Evolutionary conservation across 2,888 invertebrate genomes (phyloP).

Genomic region (Cantharis lateralis): DNA sequence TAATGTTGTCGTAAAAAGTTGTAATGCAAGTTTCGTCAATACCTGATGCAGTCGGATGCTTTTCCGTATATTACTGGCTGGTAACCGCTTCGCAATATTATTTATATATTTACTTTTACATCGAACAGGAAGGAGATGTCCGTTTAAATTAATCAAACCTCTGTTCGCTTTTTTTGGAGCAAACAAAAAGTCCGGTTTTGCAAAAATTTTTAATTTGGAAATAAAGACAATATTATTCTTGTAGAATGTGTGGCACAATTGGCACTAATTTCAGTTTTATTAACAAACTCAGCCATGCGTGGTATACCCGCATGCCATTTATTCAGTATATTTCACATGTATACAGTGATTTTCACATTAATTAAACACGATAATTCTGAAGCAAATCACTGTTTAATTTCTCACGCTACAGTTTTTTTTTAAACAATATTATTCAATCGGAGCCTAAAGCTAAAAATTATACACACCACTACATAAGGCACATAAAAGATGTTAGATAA

Average conservation of each 20-base stretch:
- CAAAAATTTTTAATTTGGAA: background rate
- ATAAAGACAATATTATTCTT: background rate
- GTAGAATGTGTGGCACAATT: background rate
- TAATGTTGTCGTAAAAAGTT: background rate
- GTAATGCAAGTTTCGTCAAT: background rate
- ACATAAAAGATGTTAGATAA: background rate
- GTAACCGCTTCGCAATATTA: background rate
- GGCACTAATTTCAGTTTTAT: background rate
- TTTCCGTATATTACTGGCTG: background rate
- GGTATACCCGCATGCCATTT: background rate
- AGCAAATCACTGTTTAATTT: constrained; percentile 4
- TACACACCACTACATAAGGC: background rate
- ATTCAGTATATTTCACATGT: background rate
- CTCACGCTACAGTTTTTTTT: background rate
- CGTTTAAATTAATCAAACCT: background rate
- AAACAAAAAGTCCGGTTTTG: background rate
- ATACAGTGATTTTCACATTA: constrained; percentile 11
- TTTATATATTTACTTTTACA: background rate
- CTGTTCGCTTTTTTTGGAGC: background rate
- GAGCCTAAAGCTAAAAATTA: background rate
- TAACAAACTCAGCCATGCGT: constrained; percentile 4
- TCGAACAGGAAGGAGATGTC: background rate
- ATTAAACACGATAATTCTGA: constrained; percentile 11
- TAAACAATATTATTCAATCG: constrained; percentile 3
- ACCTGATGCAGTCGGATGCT: background rate